Percentiles rank a stretch among this genome's conserved stretches.
Conservation (phyloP, 1,140 invertebrate genomes). For the Metaphire vulgaris region DNA sequence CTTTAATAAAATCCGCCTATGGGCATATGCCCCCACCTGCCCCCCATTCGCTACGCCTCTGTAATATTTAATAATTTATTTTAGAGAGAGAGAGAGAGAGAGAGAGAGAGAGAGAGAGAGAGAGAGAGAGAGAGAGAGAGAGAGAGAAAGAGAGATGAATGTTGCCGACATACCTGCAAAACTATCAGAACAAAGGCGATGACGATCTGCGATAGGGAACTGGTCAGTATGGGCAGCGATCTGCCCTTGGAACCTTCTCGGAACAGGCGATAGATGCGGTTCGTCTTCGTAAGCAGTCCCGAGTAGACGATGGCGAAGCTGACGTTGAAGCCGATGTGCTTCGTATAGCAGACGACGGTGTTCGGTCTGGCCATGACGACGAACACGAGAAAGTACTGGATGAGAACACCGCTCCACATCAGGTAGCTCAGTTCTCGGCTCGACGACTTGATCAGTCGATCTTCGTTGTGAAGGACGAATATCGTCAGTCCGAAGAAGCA, state of each 20-base stretch:
- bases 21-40: too few relatives aligned
- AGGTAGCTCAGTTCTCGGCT: constrained; percentile 82
- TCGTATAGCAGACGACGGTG: constrained; percentile 49
- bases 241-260: neutral
- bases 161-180: constrained; percentile 40
- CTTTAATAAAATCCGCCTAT: too few relatives aligned
- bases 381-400: constrained; percentile 83
- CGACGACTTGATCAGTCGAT: constrained; percentile 80
- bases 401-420: constrained; percentile 74
- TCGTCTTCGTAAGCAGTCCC: constrained; percentile 82
- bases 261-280: constrained; percentile 67
- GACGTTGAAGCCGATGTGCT: constrained; percentile 66
- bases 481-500: constrained; percentile 53
- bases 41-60: too few relatives aligned
- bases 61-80: too few relatives aligned
- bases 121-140: too few relatives aligned
- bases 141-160: too few relatives aligned
- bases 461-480: constrained; percentile 69
- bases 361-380: constrained; percentile 64
- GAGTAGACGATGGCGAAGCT: constrained; percentile 88
- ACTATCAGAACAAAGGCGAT: constrained; percentile 32
- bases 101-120: too few relatives aligned
- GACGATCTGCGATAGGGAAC: constrained; percentile 34
- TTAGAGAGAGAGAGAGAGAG: too few relatives aligned
- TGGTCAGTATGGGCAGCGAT: constrained; percentile 31